Evolutionary conservation across 2,797 vertebrate genomes (phyloP), one percentile per base, ranked within the genome.

Genomic region (Podarcis siculus): DNA sequence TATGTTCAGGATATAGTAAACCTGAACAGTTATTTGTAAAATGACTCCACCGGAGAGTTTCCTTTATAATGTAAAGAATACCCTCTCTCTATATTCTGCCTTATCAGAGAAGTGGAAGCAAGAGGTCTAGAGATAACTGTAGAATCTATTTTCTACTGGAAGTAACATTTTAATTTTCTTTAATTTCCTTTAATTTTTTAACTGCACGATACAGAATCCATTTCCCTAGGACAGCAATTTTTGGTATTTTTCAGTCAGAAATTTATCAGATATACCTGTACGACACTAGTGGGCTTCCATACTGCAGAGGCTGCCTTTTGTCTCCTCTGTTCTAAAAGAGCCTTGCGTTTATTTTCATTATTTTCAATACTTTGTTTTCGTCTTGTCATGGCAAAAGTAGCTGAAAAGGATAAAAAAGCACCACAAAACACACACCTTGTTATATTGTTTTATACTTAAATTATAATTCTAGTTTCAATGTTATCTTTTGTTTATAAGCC

Each of bases 311-410:
- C 83, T 71, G 95, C 72, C 78, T 83, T 92, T 93, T 95, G 96
- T 92, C 94, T 96, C 96, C 96, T 95, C 83, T 95, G 93, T 92
- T 97, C 97, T 92, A 93, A 85, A 90, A 96, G 90, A 82, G 86
- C 87, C 94, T 95, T 97, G 78, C 90, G 96, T 83, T 96, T 96
- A 85, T 92, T 96, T 90, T 94, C 95, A 83, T 55, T 89, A 35
- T 83, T 95, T 86, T 97, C 96, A 90, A 90, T 71, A 89, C 78
- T 82, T 88, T 90, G 92, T 92, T 95, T 97, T 96, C 96, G 95
- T 93, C 95, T 96, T 92, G 45, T 61, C 90, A 75, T 80, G 93
- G 81, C 58, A 91, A 69, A 79, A 93, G 83, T 80, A 91, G 94
- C 97, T 97, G 94, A 94, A 95, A 85, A 93, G 61, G 87, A 94